A percentile compares a stretch with the other conserved stretches of the same genome.
These are phyloP conservation scores for Epicampocera succincta DNA, from an alignment of 2,888 invertebrate genomes.

Conservation along the genomic window DNA sequence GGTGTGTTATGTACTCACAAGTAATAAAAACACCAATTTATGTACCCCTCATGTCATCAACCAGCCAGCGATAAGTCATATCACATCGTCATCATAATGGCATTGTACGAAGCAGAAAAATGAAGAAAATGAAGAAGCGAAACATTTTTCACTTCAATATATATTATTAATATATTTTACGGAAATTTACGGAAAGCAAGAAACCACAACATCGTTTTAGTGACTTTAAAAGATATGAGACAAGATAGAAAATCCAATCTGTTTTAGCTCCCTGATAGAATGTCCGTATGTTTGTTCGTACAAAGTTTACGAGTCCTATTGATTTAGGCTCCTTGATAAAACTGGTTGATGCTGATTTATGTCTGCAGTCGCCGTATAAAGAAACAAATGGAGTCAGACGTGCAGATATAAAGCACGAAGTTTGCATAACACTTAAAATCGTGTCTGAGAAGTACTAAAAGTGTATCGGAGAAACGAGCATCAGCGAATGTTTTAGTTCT, in stretches of 20 bases:
- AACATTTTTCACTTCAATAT: too few relatives aligned
- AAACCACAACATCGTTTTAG: constrained; percentile 30
- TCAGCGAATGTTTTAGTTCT: background rate
- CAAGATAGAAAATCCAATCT: constrained; percentile 16
- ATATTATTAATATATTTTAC: too few relatives aligned
- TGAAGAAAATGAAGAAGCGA: background rate
- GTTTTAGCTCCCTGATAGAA: background rate
- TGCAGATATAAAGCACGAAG: constrained; percentile 4
- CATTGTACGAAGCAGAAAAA: constrained; percentile 19
- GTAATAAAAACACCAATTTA: constrained; percentile 12
- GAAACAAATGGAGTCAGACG: constrained; percentile 14
- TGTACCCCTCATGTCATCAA: constrained; percentile 12
- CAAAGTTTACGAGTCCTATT: constrained; percentile 31
- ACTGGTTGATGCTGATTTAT: constrained; percentile 49
- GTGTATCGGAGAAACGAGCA: background rate
- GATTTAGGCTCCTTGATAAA: constrained; percentile 41
- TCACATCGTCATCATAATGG: constrained; percentile 19
- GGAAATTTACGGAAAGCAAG: background rate
- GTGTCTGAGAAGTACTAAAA: constrained; percentile 17
- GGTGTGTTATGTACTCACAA: constrained; percentile 9
- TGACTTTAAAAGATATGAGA: background rate
- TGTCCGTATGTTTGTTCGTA: background rate
- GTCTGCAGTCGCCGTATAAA: constrained; percentile 14
- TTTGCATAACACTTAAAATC: constrained; percentile 23
- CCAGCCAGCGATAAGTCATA: constrained; percentile 1